Evolutionary conservation across 2,113 vertebrate species (phyloP).

Genomic region (Caloenas nicobarica): DNA sequence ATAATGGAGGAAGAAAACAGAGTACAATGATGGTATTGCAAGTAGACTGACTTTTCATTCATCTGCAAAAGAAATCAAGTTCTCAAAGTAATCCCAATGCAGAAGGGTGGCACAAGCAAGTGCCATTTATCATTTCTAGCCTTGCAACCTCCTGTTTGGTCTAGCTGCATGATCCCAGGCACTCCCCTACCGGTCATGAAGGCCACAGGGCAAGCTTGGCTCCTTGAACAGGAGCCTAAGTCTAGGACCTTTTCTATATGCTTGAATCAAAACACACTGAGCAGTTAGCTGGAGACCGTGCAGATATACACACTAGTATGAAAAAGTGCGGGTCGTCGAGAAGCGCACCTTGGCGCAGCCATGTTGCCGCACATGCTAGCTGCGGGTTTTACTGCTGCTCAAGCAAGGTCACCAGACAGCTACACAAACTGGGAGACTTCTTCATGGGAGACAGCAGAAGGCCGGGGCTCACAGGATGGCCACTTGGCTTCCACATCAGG

Average conservation of each 20-base stretch:
- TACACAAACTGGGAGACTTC: neutral
- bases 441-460: neutral
- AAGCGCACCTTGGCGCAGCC: fast-evolving
- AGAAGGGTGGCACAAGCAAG: neutral
- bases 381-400: neutral
- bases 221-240: neutral
- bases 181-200: neutral
- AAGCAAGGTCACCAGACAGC: neutral
- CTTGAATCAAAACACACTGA: neutral
- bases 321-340: neutral
- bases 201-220: neutral
- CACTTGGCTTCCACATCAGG: neutral
- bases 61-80: neutral
- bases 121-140: neutral
- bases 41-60: neutral
- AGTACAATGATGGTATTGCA: neutral
- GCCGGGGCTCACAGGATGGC: neutral
- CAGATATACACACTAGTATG: fast-evolving
- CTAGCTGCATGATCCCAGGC: neutral
- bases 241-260: neutral
- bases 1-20: neutral
- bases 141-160: neutral
- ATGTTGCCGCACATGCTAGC: neutral
- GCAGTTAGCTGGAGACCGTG: neutral
- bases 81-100: neutral